Percentiles rank a stretch among this genome's conserved stretches.
Evolutionary conservation across 2,113 vertebrate genomes (phyloP).

Genomic region (Thalassoma bifasciatum): DNA sequence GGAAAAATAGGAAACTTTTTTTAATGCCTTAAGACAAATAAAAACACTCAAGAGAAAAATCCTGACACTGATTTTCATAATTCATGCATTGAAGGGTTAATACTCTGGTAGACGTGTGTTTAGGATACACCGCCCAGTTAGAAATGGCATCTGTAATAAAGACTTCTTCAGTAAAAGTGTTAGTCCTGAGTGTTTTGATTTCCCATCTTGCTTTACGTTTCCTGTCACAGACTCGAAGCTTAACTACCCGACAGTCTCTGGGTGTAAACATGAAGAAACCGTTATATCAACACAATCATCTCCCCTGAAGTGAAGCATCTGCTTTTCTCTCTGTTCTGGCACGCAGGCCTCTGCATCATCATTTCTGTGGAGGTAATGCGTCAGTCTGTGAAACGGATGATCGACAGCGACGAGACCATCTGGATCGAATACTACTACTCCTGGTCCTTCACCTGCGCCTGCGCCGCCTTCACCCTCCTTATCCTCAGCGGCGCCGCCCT

Average conservation of each 20-base stretch:
- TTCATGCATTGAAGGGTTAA: too few species aligned
- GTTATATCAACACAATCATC: constrained; percentile 8
- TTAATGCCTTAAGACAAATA: too few species aligned
- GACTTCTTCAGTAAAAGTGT: not conserved
- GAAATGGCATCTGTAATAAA: too few species aligned
- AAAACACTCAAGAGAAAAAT: too few species aligned
- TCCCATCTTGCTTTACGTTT: not conserved
- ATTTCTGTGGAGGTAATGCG: constrained; percentile 97
- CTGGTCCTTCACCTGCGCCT: constrained; percentile 96
- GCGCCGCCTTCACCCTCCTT: constrained; percentile 91
- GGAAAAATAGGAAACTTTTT: too few species aligned
- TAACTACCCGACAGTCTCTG: not conserved
- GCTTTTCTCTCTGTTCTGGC: constrained; percentile 36
- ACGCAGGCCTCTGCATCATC: constrained; percentile 92
- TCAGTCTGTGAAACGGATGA: constrained; percentile 96
- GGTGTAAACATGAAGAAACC: not conserved
- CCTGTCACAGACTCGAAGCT: not conserved
- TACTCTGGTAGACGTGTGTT: too few species aligned
- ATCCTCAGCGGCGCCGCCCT: constrained; percentile 90
- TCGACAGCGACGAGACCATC: constrained; percentile 92
- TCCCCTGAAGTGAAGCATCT: constrained; percentile 17
- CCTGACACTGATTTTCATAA: too few species aligned
- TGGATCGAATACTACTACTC: constrained; percentile 96
- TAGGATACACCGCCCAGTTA: too few species aligned
- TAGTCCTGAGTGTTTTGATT: constrained; percentile 25